Evolutionary conservation across 2,888 invertebrate species (phyloP).

Genomic region (Rutpela maculata): DNA sequence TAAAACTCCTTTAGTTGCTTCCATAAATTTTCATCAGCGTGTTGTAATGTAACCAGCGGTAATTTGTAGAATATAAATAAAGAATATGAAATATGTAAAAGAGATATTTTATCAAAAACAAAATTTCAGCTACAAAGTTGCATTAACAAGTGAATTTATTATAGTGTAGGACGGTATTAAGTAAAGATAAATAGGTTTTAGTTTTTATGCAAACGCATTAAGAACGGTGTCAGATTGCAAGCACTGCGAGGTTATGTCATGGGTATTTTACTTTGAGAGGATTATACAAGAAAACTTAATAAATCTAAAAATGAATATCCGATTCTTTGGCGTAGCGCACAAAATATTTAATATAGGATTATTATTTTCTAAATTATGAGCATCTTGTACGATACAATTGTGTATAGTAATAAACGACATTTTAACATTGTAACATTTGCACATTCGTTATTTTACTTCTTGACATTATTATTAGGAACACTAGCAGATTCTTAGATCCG

Average conservation of each 20-base stretch:
- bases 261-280: not conserved
- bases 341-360: too few relatives aligned
- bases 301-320: not conserved
- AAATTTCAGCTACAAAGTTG: slow-evolving; percentile 25
- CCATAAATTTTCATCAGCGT: slow-evolving; percentile 24
- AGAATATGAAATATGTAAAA: slow-evolving; percentile 23
- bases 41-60: slow-evolving; percentile 8
- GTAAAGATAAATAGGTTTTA: not conserved
- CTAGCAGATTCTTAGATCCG: too few relatives aligned
- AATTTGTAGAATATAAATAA: slow-evolving; percentile 33
- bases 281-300: not conserved
- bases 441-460: too few relatives aligned
- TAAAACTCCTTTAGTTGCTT: slow-evolving; percentile 14
- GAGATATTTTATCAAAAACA: slow-evolving; percentile 12
- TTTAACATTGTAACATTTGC: too few relatives aligned
- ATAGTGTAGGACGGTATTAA: not conserved
- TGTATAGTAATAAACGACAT: too few relatives aligned
- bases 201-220: not conserved
- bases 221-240: not conserved
- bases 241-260: not conserved
- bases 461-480: too few relatives aligned
- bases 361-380: too few relatives aligned
- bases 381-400: too few relatives aligned
- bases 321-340: too few relatives aligned
- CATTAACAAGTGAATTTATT: slow-evolving; percentile 7